Conservation (phyloP, 2,888 invertebrate genomes). For the Tubulanus polymorphus region DNA sequence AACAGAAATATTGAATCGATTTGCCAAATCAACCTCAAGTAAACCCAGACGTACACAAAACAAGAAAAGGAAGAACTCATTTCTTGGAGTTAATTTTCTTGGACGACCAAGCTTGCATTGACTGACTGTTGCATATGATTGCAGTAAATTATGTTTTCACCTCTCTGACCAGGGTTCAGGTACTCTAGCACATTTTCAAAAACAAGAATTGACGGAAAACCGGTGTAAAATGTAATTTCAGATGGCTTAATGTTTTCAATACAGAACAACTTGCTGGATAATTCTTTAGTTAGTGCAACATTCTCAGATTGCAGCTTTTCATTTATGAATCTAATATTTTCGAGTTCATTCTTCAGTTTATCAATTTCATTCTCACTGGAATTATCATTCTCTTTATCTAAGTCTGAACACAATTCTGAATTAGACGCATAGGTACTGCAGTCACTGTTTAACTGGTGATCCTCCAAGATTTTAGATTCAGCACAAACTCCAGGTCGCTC, state of each 20-base stretch:
- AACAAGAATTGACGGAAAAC: background rate
- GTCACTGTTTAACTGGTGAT: too few relatives aligned
- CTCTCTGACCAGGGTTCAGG: background rate
- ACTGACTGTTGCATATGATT: background rate
- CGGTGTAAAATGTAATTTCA: background rate
- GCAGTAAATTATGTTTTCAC: background rate
- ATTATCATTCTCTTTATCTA: too few relatives aligned
- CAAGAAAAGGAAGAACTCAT: conserved; percentile 2
- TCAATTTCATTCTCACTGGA: too few relatives aligned
- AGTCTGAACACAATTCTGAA: too few relatives aligned
- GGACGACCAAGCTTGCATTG: background rate
- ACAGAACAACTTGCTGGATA: too few relatives aligned
- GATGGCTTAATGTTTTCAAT: background rate
- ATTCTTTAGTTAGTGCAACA: too few relatives aligned
- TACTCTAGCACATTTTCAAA: background rate
- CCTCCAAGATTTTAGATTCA: too few relatives aligned
- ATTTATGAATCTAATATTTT: too few relatives aligned
- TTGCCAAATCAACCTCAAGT: conserved; percentile 5
- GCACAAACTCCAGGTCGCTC: too few relatives aligned
- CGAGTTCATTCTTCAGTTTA: too few relatives aligned
- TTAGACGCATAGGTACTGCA: too few relatives aligned
- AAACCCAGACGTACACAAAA: background rate
- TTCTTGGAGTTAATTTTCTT: background rate
- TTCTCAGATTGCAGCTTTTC: too few relatives aligned
- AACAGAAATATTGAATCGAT: conserved; percentile 10